Percentiles rank a stretch among this genome's conserved stretches.
phyloP scores from a whole-genome alignment of 2,797 vertebrate genomes.

The Myiothlypis chrysogaster region DNA sequence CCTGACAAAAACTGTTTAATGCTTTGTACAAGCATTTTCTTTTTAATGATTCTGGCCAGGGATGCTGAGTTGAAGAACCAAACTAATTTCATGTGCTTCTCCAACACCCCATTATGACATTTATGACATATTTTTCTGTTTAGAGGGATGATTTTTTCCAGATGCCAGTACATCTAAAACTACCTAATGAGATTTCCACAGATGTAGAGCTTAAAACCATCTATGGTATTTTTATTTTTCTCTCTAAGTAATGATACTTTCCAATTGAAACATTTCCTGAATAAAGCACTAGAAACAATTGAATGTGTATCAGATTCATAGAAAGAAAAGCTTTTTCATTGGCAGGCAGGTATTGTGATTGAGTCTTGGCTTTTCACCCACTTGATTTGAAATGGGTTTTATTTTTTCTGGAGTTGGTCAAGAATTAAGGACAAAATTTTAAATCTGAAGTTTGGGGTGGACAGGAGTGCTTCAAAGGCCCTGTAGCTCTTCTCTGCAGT shows the following conservation, averaged over 20 bases:
- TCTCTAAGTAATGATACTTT: slow-evolving; percentile 62
- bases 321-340: slow-evolving; percentile 13
- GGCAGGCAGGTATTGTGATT: not conserved
- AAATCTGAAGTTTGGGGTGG: not conserved
- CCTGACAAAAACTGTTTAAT: slow-evolving; percentile 44
- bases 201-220: slow-evolving; percentile 75
- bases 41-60: slow-evolving; percentile 56
- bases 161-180: slow-evolving; percentile 77
- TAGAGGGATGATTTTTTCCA: slow-evolving; percentile 79
- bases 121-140: slow-evolving; percentile 78
- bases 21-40: slow-evolving; percentile 47
- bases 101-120: slow-evolving; percentile 68
- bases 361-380: not conserved
- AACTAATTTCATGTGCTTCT: slow-evolving; percentile 77
- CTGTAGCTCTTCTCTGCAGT: not conserved
- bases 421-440: not conserved
- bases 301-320: slow-evolving; percentile 17
- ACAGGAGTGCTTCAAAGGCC: not conserved
- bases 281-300: slow-evolving; percentile 46
- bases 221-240: slow-evolving; percentile 68
- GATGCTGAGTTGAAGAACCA: slow-evolving; percentile 62
- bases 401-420: not conserved
- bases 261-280: slow-evolving; percentile 68
- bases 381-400: not conserved
- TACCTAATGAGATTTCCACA: slow-evolving; percentile 78